Evolutionary conservation across 2,797 vertebrate genomes (phyloP), one percentile per base, ranked within the genome.

Genomic region (Catharus ustulatus): DNA sequence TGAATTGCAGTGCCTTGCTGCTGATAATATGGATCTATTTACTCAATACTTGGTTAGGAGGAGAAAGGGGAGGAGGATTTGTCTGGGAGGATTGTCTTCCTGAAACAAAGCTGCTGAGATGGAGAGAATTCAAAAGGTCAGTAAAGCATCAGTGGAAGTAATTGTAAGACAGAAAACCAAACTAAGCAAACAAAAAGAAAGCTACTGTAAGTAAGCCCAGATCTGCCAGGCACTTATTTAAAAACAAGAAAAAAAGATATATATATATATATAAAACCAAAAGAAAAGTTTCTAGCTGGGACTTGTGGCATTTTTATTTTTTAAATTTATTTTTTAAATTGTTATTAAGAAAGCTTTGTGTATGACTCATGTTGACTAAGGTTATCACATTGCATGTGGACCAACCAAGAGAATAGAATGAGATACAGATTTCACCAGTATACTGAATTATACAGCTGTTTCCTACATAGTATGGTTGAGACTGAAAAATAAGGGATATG

Each of bases 51-150:
- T 92, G 49, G 57, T 76, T 69, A 76, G 48, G 34, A 88, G 67
- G 52, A 89, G 61, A 84, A 87, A 87, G 11, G 6, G 34, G 20
- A 74, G 20, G 4, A 5, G 3, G 9, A 10, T 29, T n/a, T 69
- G 30, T 86, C 48, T 88, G 52, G 12, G 64, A 77, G 45, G 38
- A 21, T 67, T 51, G 7, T 52, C 24, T 83, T 92, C 77, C 52
- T 96, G 46, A 74, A 74, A 79, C 3, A 27, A 97, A 94, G 77
- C 36, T 88, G 58, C 69, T 90, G 74, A 93, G 38, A 68, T 58
- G 52, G 79, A 95, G 48, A 94, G 82, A 95, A 91, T 91, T 78
- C 63, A 84, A 96, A 97, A 97, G 94, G 94, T 96, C 90, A 97
- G 16, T 45, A 43, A 73, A 75, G 67, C 76, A 87, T 26, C 83